phyloP scores from a whole-genome alignment of 2,888 invertebrate genomes.

The Hemaris fuciformis region DNA sequence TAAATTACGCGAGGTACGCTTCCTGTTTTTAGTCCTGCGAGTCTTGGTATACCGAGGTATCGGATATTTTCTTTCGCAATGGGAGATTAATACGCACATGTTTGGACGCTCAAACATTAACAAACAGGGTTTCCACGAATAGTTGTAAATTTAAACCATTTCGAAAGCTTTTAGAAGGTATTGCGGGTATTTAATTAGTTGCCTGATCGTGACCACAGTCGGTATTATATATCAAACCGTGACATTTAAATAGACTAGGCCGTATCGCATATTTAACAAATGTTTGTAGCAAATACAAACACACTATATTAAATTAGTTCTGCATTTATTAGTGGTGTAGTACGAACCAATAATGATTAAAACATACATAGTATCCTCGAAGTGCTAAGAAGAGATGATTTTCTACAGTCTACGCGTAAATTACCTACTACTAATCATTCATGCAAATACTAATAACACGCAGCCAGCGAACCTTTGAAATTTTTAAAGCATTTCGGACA shows the following conservation, averaged over 20 bases:
- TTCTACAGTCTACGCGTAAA: too few relatives aligned
- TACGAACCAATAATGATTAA: background rate
- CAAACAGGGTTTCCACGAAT: background rate
- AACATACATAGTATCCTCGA: too few relatives aligned
- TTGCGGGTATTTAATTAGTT: constrained; percentile 6
- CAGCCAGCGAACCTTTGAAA: too few relatives aligned
- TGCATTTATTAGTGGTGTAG: background rate
- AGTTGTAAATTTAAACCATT: background rate
- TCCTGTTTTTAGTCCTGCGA: too few relatives aligned
- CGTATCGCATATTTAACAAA: background rate
- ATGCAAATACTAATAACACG: too few relatives aligned
- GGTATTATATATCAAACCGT: constrained; percentile 23
- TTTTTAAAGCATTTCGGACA: too few relatives aligned
- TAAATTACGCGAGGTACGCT: too few relatives aligned
- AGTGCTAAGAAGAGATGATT: too few relatives aligned
- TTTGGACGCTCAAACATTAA: background rate
- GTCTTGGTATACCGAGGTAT: too few relatives aligned
- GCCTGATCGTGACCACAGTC: constrained; percentile 33
- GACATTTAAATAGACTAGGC: constrained; percentile 39
- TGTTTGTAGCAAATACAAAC: background rate
- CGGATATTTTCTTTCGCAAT: too few relatives aligned
- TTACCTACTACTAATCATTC: too few relatives aligned
- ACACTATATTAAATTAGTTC: background rate
- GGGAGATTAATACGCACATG: background rate
- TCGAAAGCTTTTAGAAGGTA: background rate